Conservation (phyloP, 2,113 vertebrate species). For the Paramormyrops kingsleyae region DNA sequence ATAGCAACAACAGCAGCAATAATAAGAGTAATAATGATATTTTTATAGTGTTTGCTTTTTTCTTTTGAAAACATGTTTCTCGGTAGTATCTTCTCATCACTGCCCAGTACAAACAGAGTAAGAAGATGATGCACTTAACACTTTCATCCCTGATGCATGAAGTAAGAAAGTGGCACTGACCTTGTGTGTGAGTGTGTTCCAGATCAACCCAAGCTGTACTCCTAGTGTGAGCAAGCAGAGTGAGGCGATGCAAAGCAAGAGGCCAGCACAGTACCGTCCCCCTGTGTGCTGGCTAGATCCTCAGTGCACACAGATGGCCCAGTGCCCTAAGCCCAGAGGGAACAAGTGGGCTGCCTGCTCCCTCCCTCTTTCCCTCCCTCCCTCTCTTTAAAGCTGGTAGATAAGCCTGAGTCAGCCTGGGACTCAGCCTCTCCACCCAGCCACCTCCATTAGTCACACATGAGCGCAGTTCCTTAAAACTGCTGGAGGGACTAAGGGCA, state of each 20-base stretch:
- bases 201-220: not conserved
- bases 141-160: constrained; percentile 13
- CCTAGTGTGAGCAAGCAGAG: not conserved
- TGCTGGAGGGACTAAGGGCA: constrained; percentile 47
- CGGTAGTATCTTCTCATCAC: not conserved
- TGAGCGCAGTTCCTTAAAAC: constrained; percentile 60
- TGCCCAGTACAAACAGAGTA: not conserved
- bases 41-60: not conserved
- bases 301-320: constrained; percentile 44
- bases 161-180: constrained; percentile 55
- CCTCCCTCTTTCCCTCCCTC: constrained; percentile 24
- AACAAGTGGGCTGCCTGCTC: constrained; percentile 30
- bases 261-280: constrained; percentile 14
- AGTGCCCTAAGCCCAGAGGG: constrained; percentile 37
- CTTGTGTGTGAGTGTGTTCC: constrained; percentile 42
- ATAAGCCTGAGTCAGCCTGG: constrained; percentile 33
- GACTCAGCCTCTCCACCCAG: constrained; percentile 48
- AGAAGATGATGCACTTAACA: not conserved
- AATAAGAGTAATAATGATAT: not conserved
- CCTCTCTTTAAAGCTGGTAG: constrained; percentile 45
- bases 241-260: not conserved
- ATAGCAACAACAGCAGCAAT: not conserved
- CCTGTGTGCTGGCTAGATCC: constrained; percentile 32
- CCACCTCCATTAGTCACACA: constrained; percentile 63
- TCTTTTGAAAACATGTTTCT: not conserved